Evolutionary conservation across 2,113 vertebrate genomes (phyloP).

Genomic region (Cryptotis parvus): DNA sequence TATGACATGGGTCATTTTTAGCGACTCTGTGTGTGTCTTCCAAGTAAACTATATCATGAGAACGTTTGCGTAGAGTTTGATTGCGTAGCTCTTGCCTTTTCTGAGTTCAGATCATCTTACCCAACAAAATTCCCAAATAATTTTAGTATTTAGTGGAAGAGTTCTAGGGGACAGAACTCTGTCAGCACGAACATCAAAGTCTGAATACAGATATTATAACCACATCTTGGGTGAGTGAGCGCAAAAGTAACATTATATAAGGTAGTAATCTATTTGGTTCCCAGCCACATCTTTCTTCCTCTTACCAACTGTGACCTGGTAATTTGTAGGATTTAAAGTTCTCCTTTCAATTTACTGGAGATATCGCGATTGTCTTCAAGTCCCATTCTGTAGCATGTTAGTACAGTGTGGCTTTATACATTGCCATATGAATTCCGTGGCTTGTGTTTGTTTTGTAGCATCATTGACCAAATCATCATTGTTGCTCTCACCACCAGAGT

Average conservation of each 20-base stretch:
- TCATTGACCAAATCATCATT: background rate
- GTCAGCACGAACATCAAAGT: too few relatives aligned
- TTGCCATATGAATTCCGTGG: background rate
- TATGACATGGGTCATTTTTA: background rate
- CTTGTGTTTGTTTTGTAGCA: background rate
- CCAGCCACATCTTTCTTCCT: too few relatives aligned
- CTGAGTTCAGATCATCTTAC: background rate
- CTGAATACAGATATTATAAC: too few relatives aligned
- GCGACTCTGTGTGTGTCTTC: background rate
- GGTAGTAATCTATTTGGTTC: background rate
- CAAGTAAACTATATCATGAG: background rate
- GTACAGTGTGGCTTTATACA: background rate
- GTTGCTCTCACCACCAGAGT: background rate
- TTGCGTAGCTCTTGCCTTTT: background rate
- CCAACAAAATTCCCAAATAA: background rate
- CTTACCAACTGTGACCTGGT: background rate
- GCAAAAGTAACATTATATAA: background rate
- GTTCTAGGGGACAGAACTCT: background rate
- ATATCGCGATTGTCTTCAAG: background rate
- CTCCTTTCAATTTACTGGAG: background rate
- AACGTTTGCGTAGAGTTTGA: background rate
- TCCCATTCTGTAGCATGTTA: background rate
- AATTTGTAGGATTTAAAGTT: background rate
- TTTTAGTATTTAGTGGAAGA: background rate
- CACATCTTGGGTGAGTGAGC: background rate